Evolutionary conservation across 2,888 invertebrate species (phyloP).

Genomic region (Mythimna loreyi): DNA sequence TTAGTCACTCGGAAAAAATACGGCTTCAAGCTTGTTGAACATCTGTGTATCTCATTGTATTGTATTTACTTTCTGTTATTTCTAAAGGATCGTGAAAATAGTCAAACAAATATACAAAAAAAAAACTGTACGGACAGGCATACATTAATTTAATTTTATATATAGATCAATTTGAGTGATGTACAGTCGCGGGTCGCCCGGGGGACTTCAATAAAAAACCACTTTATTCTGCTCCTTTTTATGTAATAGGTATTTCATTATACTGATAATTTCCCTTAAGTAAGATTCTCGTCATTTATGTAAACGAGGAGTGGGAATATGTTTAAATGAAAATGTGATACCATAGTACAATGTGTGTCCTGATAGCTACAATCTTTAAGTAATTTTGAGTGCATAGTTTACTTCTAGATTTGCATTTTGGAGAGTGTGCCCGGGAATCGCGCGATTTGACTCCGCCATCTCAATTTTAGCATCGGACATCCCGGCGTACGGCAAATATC

Average conservation of each 20-base stretch:
- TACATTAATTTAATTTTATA: constrained; percentile 52
- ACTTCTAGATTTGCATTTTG: no score
- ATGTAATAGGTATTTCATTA: constrained; percentile 67
- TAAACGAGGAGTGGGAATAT: constrained; percentile 1
- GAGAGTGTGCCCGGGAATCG: no score
- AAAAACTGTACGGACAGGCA: constrained; percentile 44
- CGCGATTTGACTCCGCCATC: no score
- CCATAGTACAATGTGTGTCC: no score
- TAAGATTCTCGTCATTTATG: constrained; percentile 25
- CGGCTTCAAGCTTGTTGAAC: not conserved
- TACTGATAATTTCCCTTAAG: constrained; percentile 61
- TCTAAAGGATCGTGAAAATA: constrained; percentile 14
- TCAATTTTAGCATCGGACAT: no score
- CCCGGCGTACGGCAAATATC: no score
- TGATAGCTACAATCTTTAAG: no score
- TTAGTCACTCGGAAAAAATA: not conserved
- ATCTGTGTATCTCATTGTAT: not conserved
- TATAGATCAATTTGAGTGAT: constrained; percentile 61
- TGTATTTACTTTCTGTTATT: not conserved
- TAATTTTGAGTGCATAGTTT: no score
- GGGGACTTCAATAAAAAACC: constrained; percentile 75
- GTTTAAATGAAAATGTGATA: no score
- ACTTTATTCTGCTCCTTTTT: constrained; percentile 70
- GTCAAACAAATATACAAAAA: constrained; percentile 46
- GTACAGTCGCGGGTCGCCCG: constrained; percentile 56